Conservation (phyloP, 2,113 vertebrate genomes). For the Bubo blakistoni region DNA sequence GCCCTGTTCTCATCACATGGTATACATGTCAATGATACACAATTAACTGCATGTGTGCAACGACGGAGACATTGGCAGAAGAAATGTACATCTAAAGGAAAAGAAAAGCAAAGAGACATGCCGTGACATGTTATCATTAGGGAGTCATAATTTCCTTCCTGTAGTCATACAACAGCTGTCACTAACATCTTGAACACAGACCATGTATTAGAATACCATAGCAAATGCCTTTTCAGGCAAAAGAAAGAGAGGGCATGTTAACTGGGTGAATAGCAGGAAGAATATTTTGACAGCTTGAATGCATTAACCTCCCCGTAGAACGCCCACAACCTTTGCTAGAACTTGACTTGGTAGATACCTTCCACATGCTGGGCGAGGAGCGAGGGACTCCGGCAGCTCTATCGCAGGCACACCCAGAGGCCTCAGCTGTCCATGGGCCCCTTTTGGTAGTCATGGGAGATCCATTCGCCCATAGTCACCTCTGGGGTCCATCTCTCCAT, state of each 20-base stretch:
- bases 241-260: constrained; percentile 47
- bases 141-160: constrained; percentile 72
- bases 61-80: constrained; percentile 17
- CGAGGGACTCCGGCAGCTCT: constrained; percentile 15
- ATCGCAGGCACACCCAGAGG: neutral
- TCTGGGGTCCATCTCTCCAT: neutral
- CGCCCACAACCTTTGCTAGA: constrained; percentile 52
- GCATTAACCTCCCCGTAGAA: constrained; percentile 33
- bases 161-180: constrained; percentile 75
- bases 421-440: neutral
- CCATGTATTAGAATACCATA: constrained; percentile 58
- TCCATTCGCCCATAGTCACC: accelerated
- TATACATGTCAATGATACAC: neutral
- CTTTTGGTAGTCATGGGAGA: accelerated
- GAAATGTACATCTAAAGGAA: constrained; percentile 44
- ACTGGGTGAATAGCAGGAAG: constrained; percentile 50
- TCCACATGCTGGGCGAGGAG: neutral
- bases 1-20: neutral
- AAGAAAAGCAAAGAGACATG: constrained; percentile 63
- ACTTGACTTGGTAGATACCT: constrained; percentile 43
- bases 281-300: constrained; percentile 68
- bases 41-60: constrained; percentile 12
- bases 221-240: constrained; percentile 70
- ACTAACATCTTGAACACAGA: constrained; percentile 66
- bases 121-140: constrained; percentile 75